Evolutionary conservation across 1,140 invertebrate species (phyloP), one percentile per base, ranked within the genome.

Genomic region (Trachymyrmex cornetzi): DNA sequence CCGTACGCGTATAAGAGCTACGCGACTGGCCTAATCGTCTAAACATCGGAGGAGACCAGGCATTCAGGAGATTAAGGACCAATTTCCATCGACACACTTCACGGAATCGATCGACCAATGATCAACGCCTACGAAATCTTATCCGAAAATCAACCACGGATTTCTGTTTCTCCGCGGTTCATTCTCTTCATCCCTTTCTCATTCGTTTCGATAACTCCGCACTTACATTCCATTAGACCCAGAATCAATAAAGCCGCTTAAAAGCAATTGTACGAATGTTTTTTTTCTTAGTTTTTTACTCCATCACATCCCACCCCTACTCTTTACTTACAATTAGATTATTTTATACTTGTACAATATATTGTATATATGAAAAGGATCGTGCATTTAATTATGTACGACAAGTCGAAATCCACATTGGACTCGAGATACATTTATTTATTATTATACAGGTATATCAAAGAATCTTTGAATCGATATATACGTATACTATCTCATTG

Each of bases 241-340:
- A 84, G 61, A 64, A 77, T 86, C 16, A 91, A 91, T 90, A 90
- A 91, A 91, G 30, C 44, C 48, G 72, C 87, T 91, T 87, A 34
- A 88, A 88, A 77, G 89, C 89, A 91, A 34, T 53, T 34, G 2
- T 0, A 0, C 19, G 4, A 3, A 1, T 57, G 16, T 44, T 12
- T 48, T 1, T n/a, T n/a, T n/a, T n/a, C n/a, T n/a, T n/a, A n/a
- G 16, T 44, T 11, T 44, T 1, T 48, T n/a, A 16, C 0, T 30
- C 27, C 2, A 61, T 44, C 16, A 0, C 22, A 48, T 2, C 14
- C 53, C 27, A 30, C 16, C 50, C 3, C 6, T 12, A 50, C 30
- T 7, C 34, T 75, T 77, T 55, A 22, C 6, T 87, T n/a, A n/a
- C n/a, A n/a, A n/a, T n/a, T 38, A n/a, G 14, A 0, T 34, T 34